Evolutionary conservation across 2,797 vertebrate species (phyloP), one percentile per base, ranked within the genome.

Genomic region (Leptatherina wallacei): DNA sequence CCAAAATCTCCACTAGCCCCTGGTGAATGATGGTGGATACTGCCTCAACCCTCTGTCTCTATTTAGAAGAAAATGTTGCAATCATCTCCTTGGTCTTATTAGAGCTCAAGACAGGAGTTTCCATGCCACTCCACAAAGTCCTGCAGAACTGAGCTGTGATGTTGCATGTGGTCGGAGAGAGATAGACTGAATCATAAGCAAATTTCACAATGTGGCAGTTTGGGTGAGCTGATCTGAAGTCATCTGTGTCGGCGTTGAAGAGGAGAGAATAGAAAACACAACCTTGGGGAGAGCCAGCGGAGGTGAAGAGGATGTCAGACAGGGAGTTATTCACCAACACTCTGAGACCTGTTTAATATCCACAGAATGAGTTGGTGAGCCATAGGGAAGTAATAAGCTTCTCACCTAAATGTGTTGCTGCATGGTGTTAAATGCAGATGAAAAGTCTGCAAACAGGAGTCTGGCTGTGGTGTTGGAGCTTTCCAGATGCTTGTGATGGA

Each of bases 401-500:
- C 33, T 55, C 16, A 6, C 16, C 22, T 38, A 30, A 24, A 55
- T 20, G n/a, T 42, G 64, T 56, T 36, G 36, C 36, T 66, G 20
- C 12, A 56, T n/a, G 33, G 12, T 42, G 2, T 42, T 42, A 30
- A 66, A 56, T 42, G 35, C 29, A 14, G 13, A 32, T 36, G 36
- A n/a, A 27, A 66, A 30, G 40, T 16, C 35, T 66, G 27, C 64
- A 66, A 56, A 42, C 51, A 40, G 24, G 22, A 27, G 22, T 35
- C 52, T 32, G 52, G 64, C 2, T 56, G 27, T 42, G 38, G 27
- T 56, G 52, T 66, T 66, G 12, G 35, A 30, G 24, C 13, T 55
- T 40, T 22, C 49, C 51, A 42, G 64, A 36, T 20, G 38, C 64
- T 42, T 66, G 18, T 66, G 22, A 29, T 42, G 18, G 64, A 40